A percentile compares a stretch with the other conserved stretches of the same genome.
Conservation (phyloP, 2,888 invertebrate genomes). For the Drosophila melanosoma region DNA sequence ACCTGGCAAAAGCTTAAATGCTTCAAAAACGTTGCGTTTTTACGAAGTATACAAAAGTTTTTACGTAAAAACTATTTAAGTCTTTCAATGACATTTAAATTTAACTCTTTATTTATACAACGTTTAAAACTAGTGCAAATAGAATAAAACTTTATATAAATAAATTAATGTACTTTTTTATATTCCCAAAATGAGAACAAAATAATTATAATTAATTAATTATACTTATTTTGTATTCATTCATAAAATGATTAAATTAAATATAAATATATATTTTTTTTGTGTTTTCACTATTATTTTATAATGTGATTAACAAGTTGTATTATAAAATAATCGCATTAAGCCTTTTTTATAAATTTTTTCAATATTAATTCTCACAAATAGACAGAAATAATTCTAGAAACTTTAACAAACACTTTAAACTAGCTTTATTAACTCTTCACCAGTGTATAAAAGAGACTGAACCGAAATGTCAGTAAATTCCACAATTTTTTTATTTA, state of each 20-base stretch:
- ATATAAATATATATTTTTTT: neutral
- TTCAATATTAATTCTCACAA: neutral
- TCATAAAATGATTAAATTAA: neutral
- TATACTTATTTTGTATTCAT: neutral
- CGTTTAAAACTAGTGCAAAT: neutral
- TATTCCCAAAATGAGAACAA: neutral
- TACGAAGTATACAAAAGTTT: neutral
- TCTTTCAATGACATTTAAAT: neutral
- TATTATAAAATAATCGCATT: neutral
- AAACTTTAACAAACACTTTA: neutral
- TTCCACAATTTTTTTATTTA: constrained; percentile 42
- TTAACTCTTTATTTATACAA: neutral
- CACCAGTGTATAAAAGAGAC: constrained; percentile 12
- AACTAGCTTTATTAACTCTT: constrained; percentile 1
- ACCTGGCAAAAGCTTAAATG: neutral
- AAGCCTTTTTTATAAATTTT: neutral
- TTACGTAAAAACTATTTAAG: neutral
- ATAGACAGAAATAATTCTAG: neutral
- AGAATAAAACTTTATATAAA: neutral
- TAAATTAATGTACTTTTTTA: neutral
- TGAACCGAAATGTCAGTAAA: constrained; percentile 11
- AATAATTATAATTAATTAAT: neutral
- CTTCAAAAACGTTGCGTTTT: neutral
- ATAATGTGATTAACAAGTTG: neutral
- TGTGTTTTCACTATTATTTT: neutral